Evolutionary conservation across 1,140 invertebrate genomes (phyloP).

Genomic region (Amphibalanus amphitrite): DNA sequence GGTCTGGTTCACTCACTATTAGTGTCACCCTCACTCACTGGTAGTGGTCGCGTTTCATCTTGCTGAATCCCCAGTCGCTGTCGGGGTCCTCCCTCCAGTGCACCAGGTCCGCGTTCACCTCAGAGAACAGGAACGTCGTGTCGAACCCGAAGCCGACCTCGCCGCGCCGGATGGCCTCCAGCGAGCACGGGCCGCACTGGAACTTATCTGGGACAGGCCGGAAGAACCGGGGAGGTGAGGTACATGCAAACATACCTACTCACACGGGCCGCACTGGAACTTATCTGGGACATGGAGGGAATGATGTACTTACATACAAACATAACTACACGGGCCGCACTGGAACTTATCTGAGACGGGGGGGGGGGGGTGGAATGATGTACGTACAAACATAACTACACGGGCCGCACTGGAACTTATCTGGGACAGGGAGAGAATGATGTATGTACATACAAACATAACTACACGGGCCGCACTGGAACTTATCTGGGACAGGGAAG

Average conservation of each 20-base stretch:
- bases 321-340: constrained; percentile 47
- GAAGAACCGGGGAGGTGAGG: too few species aligned
- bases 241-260: too few species aligned
- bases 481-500: too few species aligned
- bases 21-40: constrained; percentile 22
- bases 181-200: constrained; percentile 41
- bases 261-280: constrained; percentile 40
- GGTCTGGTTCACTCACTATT: background rate
- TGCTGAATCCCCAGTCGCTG: constrained; percentile 41
- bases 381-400: too few species aligned
- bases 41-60: constrained; percentile 47
- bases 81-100: constrained; percentile 43
- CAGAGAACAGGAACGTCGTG: constrained; percentile 52
- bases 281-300: too few species aligned
- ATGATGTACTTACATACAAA: too few species aligned
- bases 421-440: too few species aligned
- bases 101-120: constrained; percentile 59
- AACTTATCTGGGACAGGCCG: too few species aligned
- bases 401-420: constrained; percentile 35
- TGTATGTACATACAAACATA: too few species aligned
- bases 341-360: constrained; percentile 20
- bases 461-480: constrained; percentile 42
- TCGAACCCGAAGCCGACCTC: constrained; percentile 56
- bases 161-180: constrained; percentile 49
- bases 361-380: too few species aligned